A percentile compares a stretch with the other conserved stretches of the same genome.
These are phyloP conservation scores for Corythaeola cristata DNA, from an alignment of 2,113 vertebrate species.

Conservation along the genomic window DNA sequence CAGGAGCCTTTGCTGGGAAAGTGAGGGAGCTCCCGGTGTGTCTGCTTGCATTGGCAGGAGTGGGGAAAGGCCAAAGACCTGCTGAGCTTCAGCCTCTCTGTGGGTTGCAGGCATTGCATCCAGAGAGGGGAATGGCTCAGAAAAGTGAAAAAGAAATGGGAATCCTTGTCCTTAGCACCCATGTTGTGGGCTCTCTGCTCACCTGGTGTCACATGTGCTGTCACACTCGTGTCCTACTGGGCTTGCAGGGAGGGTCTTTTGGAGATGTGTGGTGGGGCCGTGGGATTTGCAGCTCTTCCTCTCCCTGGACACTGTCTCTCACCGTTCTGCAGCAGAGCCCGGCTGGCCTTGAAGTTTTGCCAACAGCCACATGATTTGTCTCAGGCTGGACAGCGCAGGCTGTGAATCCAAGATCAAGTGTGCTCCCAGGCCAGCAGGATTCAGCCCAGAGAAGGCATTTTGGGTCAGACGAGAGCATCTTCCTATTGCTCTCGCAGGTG, in stretches of 20 bases:
- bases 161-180: fast-evolving
- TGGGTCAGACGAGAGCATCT: neutral
- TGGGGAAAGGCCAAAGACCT: neutral
- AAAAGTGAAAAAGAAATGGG: neutral
- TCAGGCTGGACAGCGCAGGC: neutral
- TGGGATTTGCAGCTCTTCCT: neutral
- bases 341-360: constrained; percentile 38
- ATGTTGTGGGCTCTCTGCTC: fast-evolving
- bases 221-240: fast-evolving
- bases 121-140: fast-evolving
- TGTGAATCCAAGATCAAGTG: constrained; percentile 24
- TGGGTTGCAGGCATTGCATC: neutral
- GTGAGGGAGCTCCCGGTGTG: neutral
- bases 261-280: fast-evolving
- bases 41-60: neutral
- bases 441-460: neutral
- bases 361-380: neutral
- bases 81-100: neutral
- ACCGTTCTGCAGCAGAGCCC: neutral
- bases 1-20: neutral
- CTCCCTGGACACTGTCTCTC: neutral
- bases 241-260: neutral
- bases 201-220: fast-evolving
- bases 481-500: neutral
- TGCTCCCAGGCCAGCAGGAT: neutral